Conservation (phyloP, 2,888 invertebrate genomes). For the Belgica antarctica region DNA sequence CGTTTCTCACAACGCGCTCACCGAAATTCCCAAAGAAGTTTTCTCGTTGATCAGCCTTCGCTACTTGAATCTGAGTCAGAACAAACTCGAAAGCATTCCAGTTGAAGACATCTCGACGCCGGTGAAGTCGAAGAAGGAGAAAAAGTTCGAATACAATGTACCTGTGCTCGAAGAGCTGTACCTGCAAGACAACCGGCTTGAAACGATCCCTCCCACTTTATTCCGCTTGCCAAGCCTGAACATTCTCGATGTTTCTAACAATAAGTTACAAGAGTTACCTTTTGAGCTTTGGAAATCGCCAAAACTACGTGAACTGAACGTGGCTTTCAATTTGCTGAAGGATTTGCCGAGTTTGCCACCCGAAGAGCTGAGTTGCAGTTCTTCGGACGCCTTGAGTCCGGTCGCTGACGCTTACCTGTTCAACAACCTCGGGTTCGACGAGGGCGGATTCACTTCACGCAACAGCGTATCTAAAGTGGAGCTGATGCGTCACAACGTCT, state of each 20-base stretch:
- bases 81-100: conserved; percentile 77
- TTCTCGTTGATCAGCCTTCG: conserved; percentile 80
- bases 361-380: conserved; percentile 33
- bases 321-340: conserved; percentile 80
- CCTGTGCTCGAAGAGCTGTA: conserved; percentile 86
- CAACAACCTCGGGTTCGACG: conserved; percentile 35
- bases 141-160: conserved; percentile 60
- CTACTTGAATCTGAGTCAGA: conserved; percentile 84
- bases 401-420: conserved; percentile 45
- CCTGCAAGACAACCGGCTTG: conserved; percentile 87
- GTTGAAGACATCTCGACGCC: conserved; percentile 49
- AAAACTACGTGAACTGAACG: conserved; percentile 81
- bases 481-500: conserved; percentile 73
- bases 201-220: conserved; percentile 74
- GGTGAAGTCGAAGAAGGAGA: conserved; percentile 47
- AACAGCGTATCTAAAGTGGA: conserved; percentile 55
- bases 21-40: conserved; percentile 73
- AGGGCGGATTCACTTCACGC: background rate
- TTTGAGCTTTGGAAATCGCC: conserved; percentile 83
- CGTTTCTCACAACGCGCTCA: conserved; percentile 83
- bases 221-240: conserved; percentile 76
- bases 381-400: conserved; percentile 44
- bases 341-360: conserved; percentile 64
- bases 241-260: conserved; percentile 90
- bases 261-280: conserved; percentile 81